phyloP scores from a whole-genome alignment of 2,797 vertebrate genomes.

The Clarias laeviceps region DNA sequence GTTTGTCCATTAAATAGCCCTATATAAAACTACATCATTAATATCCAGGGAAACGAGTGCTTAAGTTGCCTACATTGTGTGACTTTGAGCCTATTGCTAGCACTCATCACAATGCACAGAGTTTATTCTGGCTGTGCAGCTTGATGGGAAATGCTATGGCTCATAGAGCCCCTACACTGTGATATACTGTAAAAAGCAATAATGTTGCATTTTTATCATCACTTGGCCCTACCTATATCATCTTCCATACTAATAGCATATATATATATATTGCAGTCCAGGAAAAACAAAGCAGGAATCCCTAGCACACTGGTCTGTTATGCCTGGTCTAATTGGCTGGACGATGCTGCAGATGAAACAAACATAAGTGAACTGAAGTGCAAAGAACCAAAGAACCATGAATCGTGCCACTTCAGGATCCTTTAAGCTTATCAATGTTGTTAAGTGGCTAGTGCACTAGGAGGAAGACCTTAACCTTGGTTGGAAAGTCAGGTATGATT shows the following conservation, averaged over 20 bases:
- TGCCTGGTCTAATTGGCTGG: not conserved
- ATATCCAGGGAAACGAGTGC: not conserved
- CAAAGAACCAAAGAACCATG: not conserved
- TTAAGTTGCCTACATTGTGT: not conserved
- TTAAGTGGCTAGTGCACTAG: not conserved
- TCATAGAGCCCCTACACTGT: not conserved
- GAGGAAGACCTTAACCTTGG: not conserved
- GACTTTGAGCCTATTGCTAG: not conserved
- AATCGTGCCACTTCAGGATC: not conserved
- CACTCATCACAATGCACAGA: not conserved
- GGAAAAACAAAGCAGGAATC: not conserved
- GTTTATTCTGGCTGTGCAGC: not conserved
- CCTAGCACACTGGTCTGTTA: not conserved
- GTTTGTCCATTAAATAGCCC: not conserved
- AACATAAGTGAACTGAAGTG: not conserved
- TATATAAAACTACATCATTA: not conserved
- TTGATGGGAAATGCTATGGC: not conserved
- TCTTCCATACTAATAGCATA: not conserved
- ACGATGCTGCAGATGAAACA: not conserved
- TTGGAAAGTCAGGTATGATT: not conserved
- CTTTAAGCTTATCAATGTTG: not conserved
- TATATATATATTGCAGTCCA: not conserved
- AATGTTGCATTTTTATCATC: not conserved
- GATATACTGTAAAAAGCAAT: conserved; percentile 5
- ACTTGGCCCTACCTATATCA: not conserved